phyloP scores from a whole-genome alignment of 2,113 vertebrate genomes.

The Laterallus jamaicensis region DNA sequence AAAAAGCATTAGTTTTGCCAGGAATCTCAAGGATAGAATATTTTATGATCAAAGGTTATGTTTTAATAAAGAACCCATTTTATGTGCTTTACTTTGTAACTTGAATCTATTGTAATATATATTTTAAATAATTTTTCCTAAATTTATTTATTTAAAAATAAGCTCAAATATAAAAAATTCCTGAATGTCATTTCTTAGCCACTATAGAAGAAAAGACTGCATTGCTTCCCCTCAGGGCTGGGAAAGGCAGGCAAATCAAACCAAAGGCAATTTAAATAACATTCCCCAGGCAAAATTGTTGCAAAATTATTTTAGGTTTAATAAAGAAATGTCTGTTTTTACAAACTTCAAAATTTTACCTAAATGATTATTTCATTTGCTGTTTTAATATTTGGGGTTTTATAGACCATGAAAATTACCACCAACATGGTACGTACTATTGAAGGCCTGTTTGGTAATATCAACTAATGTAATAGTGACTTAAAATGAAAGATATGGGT shows the following conservation, averaged over 20 bases:
- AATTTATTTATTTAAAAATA: not conserved
- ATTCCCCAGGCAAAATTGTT: not conserved
- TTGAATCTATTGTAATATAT: not conserved
- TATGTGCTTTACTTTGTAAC: not conserved
- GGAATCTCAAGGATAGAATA: not conserved
- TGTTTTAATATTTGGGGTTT: not conserved
- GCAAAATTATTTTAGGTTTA: not conserved
- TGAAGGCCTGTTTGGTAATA: not conserved
- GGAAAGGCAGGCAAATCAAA: not conserved
- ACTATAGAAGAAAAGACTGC: not conserved
- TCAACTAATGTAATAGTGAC: not conserved
- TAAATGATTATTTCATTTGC: not conserved
- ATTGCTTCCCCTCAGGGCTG: fast-evolving
- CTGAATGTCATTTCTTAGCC: not conserved
- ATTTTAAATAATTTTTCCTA: not conserved
- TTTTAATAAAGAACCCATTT: not conserved
- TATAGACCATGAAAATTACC: not conserved
- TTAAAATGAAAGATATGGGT: not conserved
- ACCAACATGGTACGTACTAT: not conserved
- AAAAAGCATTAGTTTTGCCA: not conserved
- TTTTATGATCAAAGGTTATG: not conserved
- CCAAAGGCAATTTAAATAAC: not conserved
- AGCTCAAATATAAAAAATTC: not conserved
- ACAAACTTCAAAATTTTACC: not conserved
- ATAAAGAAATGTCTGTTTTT: not conserved